A percentile compares a stretch with the other conserved stretches of the same genome.
These are phyloP conservation scores for Actinia equina DNA, from an alignment of 64 coral and sea anemone genomes.

Conservation along the genomic window DNA sequence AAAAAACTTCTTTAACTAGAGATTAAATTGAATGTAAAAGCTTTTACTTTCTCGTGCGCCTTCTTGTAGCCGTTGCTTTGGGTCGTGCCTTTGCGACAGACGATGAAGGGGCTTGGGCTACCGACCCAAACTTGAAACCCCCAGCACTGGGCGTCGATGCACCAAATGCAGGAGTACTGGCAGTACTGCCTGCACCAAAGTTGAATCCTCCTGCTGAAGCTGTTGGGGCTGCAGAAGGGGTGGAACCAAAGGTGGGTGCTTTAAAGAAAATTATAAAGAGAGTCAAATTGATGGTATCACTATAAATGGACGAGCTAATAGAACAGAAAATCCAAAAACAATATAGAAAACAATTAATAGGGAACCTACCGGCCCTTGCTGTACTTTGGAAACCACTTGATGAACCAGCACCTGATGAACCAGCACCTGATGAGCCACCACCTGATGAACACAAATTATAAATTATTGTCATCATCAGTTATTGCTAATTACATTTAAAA, in stretches of 20 bases:
- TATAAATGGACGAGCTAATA: too few relatives aligned
- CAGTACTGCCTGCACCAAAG: slow-evolving; percentile 21
- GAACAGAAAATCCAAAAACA: not conserved
- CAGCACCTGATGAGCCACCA: not conserved
- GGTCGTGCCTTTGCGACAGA: not conserved
- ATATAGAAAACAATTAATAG: not conserved
- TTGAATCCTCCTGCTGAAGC: slow-evolving; percentile 9
- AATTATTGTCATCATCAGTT: not conserved
- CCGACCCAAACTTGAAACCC: not conserved
- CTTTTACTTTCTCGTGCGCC: slow-evolving; percentile 3
- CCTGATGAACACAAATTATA: not conserved
- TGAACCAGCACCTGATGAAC: not conserved
- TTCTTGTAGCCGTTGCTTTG: slow-evolving; percentile 11
- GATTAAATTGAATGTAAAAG: not conserved
- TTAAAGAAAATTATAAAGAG: not conserved
- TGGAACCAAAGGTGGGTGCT: not conserved
- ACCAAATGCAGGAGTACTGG: slow-evolving; percentile 37
- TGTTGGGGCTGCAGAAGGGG: not conserved
- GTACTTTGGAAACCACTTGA: not conserved
- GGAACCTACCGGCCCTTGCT: not conserved
- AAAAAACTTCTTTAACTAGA: not conserved
- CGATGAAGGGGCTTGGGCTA: not conserved
- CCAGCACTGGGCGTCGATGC: not conserved
- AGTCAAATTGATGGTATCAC: not conserved
- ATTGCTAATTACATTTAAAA: too few relatives aligned